phyloP scores from a whole-genome alignment of 2,797 vertebrate species.

The Ctenopoma kingsleyae region DNA sequence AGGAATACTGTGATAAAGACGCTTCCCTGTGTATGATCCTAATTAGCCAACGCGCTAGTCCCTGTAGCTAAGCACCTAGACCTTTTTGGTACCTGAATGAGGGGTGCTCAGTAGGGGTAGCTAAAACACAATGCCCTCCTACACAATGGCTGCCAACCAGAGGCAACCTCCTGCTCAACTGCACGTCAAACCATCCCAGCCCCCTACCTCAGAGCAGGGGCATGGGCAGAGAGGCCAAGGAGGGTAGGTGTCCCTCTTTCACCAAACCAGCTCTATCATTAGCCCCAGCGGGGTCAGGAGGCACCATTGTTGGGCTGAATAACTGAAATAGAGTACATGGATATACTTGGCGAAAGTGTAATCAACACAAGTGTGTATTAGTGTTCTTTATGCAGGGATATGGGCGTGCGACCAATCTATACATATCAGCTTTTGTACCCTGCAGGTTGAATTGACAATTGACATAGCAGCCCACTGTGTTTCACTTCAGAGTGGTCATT shows the following conservation, averaged over 20 bases:
- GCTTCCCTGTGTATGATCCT: constrained; percentile 78
- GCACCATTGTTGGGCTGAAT: constrained; percentile 80
- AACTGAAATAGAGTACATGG: constrained; percentile 82
- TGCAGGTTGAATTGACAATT: constrained; percentile 79
- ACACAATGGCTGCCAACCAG: constrained; percentile 80
- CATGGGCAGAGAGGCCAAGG: constrained; percentile 76
- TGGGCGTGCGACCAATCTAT: constrained; percentile 76
- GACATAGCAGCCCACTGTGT: constrained; percentile 78
- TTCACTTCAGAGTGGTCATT: constrained; percentile 77
- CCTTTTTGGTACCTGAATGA: constrained; percentile 83
- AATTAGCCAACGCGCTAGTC: constrained; percentile 83
- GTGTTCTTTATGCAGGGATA: constrained; percentile 77
- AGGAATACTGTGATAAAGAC: constrained; percentile 77
- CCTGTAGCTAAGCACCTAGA: constrained; percentile 84
- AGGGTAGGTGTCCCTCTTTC: constrained; percentile 82
- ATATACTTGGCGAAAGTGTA: constrained; percentile 77
- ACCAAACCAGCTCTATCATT: constrained; percentile 81
- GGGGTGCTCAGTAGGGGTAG: constrained; percentile 80
- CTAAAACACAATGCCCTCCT: constrained; percentile 73
- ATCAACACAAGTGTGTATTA: constrained; percentile 78
- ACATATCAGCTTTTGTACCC: constrained; percentile 76
- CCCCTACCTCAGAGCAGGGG: constrained; percentile 74
- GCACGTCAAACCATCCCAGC: constrained; percentile 73
- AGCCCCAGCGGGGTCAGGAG: constrained; percentile 82
- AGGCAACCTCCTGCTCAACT: constrained; percentile 74